Evolutionary conservation across 2,113 vertebrate genomes (phyloP).

Genomic region (Perca flavescens): DNA sequence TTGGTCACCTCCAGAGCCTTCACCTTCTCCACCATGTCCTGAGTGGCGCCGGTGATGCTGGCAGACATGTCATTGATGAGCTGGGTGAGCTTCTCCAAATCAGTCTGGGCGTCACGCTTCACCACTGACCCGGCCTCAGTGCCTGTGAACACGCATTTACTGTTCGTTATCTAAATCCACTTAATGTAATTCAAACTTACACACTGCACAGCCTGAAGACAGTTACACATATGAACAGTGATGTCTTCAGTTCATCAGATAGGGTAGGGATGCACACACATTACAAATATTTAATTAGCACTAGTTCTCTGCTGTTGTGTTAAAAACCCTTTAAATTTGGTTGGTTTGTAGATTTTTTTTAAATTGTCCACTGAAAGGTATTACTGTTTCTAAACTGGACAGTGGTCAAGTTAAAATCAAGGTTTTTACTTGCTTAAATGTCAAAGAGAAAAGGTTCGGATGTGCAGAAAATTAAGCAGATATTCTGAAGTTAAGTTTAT

Average conservation of each 20-base stretch:
- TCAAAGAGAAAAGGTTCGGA: neutral
- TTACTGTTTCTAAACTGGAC: neutral
- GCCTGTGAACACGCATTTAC: slow-evolving; percentile 50
- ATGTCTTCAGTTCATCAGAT: neutral
- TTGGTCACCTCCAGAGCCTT: slow-evolving; percentile 70
- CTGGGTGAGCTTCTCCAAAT: slow-evolving; percentile 64
- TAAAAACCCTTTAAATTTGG: neutral
- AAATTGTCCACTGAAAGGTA: neutral
- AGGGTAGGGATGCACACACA: neutral
- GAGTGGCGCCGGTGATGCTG: slow-evolving; percentile 34
- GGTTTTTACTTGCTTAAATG: neutral
- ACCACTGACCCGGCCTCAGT: slow-evolving; percentile 71
- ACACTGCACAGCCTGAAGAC: neutral
- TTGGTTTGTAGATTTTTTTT: neutral
- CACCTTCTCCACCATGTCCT: slow-evolving; percentile 72
- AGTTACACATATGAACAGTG: neutral
- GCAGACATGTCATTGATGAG: slow-evolving; percentile 65
- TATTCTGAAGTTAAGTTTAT: neutral
- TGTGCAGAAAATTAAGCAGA: neutral
- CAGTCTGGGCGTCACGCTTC: slow-evolving; percentile 66
- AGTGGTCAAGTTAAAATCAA: neutral
- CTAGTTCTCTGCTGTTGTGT: too few species aligned
- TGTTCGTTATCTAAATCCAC: neutral
- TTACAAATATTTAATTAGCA: too few species aligned
- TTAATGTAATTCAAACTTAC: neutral